These are phyloP conservation scores for Chamaea fasciata DNA, from an alignment of 2,113 vertebrate genomes.

Conservation along the genomic window DNA sequence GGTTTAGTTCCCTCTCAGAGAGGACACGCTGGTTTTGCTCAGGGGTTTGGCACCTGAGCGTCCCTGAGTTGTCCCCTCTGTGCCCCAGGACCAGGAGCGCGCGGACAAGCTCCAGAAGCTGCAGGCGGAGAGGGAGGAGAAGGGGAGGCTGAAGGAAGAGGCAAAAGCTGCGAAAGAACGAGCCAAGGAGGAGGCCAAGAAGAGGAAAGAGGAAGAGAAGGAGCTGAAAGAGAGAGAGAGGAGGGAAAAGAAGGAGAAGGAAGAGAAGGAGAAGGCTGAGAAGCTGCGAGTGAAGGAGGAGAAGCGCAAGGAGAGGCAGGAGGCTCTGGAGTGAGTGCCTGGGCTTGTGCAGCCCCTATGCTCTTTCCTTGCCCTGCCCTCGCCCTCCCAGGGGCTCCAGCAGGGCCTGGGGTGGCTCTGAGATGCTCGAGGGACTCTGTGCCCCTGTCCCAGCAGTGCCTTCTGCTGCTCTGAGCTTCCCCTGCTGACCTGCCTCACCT, in stretches of 20 bases:
- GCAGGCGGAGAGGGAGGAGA: slow-evolving; percentile 77
- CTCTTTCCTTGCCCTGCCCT: background rate
- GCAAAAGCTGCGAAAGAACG: slow-evolving; percentile 64
- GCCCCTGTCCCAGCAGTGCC: background rate
- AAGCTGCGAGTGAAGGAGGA: slow-evolving; percentile 87
- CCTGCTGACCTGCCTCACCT: background rate
- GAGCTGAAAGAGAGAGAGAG: slow-evolving; percentile 89
- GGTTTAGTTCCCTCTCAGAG: rapidly evolving
- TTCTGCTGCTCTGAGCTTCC: background rate
- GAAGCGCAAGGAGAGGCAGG: slow-evolving; percentile 85
- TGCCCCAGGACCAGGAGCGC: slow-evolving; percentile 73
- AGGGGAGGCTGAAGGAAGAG: slow-evolving; percentile 83
- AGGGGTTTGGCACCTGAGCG: rapidly evolving
- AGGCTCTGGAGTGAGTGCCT: slow-evolving; percentile 83
- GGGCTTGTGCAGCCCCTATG: background rate
- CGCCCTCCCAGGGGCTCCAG: background rate
- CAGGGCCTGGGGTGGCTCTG: background rate
- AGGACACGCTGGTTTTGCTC: rapidly evolving
- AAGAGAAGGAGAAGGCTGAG: slow-evolving; percentile 81
- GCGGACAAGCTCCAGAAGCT: slow-evolving; percentile 74
- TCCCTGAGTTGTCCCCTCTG: background rate
- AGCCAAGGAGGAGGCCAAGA: slow-evolving; percentile 85
- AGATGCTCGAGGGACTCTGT: rapidly evolving
- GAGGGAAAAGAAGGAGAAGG: slow-evolving; percentile 75
- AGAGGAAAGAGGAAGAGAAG: slow-evolving; percentile 84